A percentile compares a stretch with the other conserved stretches of the same genome.
Conservation (phyloP, 2,888 invertebrate species). For the Sympetrum striolatum region DNA sequence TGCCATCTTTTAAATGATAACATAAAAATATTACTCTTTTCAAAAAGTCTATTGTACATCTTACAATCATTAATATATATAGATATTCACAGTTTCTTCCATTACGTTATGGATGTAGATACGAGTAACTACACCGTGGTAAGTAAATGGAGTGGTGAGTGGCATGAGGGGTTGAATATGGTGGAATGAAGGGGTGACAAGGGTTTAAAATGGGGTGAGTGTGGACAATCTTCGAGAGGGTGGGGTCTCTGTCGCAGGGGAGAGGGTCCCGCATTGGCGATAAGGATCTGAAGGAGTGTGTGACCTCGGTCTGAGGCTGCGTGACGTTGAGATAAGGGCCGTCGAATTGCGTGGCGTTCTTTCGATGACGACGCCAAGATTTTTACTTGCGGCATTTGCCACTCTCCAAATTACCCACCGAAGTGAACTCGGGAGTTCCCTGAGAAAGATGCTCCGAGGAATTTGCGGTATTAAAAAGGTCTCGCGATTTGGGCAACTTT, state of each 20-base stretch:
- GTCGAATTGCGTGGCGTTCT: constrained; percentile 32
- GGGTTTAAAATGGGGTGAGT: background rate
- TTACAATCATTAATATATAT: too few species aligned
- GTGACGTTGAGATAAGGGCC: constrained; percentile 30
- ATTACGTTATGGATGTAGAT: too few species aligned
- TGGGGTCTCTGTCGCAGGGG: background rate
- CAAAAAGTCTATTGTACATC: too few species aligned
- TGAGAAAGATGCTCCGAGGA: background rate
- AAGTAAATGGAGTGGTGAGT: too few species aligned
- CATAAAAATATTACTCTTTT: too few species aligned
- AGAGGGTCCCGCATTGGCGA: background rate
- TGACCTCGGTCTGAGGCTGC: constrained; percentile 4
- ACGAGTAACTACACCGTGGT: too few species aligned
- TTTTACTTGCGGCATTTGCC: background rate
- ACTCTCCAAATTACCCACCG: too few species aligned
- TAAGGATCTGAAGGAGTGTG: background rate
- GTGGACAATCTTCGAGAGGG: background rate
- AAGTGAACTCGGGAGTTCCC: background rate
- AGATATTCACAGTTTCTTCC: too few species aligned
- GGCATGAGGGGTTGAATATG: too few species aligned
- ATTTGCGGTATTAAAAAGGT: too few species aligned
- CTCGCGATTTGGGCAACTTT: too few species aligned
- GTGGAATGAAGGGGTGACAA: background rate
- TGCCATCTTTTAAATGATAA: too few species aligned
- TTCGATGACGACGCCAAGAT: background rate